phyloP scores from a whole-genome alignment of 2,113 vertebrate genomes.

The Suricata suricatta region DNA sequence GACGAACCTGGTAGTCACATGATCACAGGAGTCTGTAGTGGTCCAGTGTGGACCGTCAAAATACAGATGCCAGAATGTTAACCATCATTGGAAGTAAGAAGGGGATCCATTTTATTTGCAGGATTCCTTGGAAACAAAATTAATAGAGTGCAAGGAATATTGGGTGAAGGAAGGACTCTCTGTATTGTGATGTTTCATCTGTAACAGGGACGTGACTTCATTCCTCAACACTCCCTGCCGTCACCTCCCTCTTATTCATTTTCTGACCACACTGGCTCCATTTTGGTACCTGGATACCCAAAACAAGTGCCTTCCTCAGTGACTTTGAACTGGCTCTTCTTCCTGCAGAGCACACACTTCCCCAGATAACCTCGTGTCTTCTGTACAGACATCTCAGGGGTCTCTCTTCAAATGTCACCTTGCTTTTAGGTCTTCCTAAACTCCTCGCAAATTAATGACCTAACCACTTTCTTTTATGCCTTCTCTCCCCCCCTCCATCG shows the following conservation, averaged over 20 bases:
- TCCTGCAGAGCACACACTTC: not conserved
- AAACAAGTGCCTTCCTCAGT: not conserved
- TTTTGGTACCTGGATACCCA: too few species aligned
- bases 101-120: not conserved
- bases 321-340: not conserved
- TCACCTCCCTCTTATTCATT: not conserved
- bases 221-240: not conserved
- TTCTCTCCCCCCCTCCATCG: accelerated
- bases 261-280: not conserved
- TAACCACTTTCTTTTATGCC: not conserved
- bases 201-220: not conserved
- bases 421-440: not conserved
- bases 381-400: not conserved
- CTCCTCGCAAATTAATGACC: not conserved
- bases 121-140: not conserved
- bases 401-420: not conserved
- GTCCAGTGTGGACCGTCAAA: not conserved
- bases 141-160: not conserved
- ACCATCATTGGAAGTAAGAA: not conserved
- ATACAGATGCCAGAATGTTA: not conserved
- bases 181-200: not conserved
- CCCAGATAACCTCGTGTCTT: not conserved
- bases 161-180: not conserved
- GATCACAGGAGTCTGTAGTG: not conserved
- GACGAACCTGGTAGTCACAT: not conserved